Evolutionary conservation across 2,113 vertebrate genomes (phyloP).

Genomic region (Cardinalis cardinalis): DNA sequence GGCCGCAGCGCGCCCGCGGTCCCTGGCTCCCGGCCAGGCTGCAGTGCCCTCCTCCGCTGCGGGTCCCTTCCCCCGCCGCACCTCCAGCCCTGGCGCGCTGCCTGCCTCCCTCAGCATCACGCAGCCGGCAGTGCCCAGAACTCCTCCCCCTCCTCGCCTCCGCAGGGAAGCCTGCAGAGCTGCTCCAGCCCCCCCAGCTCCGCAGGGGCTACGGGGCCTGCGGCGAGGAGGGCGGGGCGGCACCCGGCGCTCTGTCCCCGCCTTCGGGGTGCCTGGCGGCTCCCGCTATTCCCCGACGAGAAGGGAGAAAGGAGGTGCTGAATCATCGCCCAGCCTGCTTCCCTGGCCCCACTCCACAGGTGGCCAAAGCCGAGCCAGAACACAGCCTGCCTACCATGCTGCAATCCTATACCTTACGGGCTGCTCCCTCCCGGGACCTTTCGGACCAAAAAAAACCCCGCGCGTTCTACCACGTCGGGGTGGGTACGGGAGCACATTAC

Average conservation of each 20-base stretch:
- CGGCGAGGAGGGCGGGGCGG: background rate
- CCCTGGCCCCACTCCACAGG: background rate
- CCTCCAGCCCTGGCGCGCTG: background rate
- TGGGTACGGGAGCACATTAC: background rate
- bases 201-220: background rate
- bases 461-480: rapidly evolving
- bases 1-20: background rate
- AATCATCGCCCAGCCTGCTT: background rate
- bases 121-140: background rate
- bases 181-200: background rate
- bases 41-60: constrained; percentile 24
- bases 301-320: background rate
- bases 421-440: background rate
- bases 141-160: background rate
- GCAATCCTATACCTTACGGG: rapidly evolving
- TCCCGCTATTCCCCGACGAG: background rate
- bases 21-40: constrained; percentile 49
- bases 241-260: background rate
- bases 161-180: background rate
- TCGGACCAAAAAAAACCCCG: background rate
- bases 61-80: constrained; percentile 17
- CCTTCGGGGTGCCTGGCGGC: background rate
- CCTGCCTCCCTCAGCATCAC: background rate
- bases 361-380: background rate
- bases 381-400: background rate